A percentile compares a stretch with the other conserved stretches of the same genome.
Evolutionary conservation across 1,140 invertebrate species (phyloP).

Genomic region (Eriosoma lanigerum): DNA sequence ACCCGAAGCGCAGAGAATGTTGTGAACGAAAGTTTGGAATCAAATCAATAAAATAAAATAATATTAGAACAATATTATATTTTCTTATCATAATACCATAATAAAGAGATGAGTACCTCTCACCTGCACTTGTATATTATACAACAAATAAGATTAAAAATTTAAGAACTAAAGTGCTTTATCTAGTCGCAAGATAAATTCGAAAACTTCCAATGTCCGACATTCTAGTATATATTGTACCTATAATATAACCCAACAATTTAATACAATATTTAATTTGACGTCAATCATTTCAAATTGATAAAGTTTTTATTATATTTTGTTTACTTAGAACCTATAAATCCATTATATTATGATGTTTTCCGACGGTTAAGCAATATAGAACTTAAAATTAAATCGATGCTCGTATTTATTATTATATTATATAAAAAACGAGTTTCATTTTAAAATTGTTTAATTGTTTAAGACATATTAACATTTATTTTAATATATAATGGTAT

Average conservation of each 20-base stretch:
- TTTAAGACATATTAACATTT: too few species aligned
- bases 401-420: background rate
- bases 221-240: background rate
- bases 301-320: constrained; percentile 10
- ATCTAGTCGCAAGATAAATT: background rate
- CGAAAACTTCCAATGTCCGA: background rate
- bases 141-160: background rate
- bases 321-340: background rate
- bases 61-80: too few species aligned
- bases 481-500: too few species aligned
- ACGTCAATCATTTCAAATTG: background rate
- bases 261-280: background rate
- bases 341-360: background rate
- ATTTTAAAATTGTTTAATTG: too few species aligned
- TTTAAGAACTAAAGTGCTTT: constrained; percentile 7
- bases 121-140: background rate
- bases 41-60: constrained; percentile 11
- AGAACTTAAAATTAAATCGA: background rate
- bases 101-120: too few species aligned
- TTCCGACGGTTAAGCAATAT: background rate
- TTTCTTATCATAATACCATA: too few species aligned
- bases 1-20: background rate
- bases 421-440: too few species aligned
- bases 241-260: too few species aligned
- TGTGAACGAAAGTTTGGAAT: background rate